These are phyloP conservation scores for Ditula angustiorana DNA, from an alignment of 2,888 invertebrate genomes.

Conservation along the genomic window DNA sequence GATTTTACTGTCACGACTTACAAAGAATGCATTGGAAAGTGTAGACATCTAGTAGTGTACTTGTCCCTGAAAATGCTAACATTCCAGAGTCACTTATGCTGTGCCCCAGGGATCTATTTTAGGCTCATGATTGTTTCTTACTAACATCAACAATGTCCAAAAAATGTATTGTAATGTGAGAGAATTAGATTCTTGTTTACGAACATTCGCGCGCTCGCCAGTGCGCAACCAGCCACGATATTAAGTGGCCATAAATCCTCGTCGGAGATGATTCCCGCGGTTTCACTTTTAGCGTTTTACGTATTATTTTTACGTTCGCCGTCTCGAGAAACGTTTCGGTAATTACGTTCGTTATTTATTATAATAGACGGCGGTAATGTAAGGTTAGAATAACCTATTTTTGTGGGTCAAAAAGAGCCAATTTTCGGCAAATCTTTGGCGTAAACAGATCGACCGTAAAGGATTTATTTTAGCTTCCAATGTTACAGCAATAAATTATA, in stretches of 20 bases:
- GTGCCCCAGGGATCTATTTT: neutral
- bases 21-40: too few species aligned
- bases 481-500: too few species aligned
- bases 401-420: neutral
- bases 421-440: neutral
- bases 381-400: neutral
- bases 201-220: constrained; percentile 40
- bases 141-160: neutral
- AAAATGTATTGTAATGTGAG: neutral
- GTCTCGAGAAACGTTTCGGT: constrained; percentile 36
- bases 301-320: constrained; percentile 61
- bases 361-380: constrained; percentile 28
- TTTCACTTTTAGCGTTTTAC: constrained; percentile 61
- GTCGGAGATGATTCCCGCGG: constrained; percentile 58
- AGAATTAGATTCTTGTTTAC: neutral
- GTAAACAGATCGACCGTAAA: neutral
- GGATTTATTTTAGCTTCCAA: too few species aligned
- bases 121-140: neutral
- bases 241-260: constrained; percentile 68
- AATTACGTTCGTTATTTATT: constrained; percentile 37
- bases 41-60: too few species aligned
- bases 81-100: neutral
- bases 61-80: too few species aligned
- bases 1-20: too few species aligned
- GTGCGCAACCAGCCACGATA: constrained; percentile 49